A percentile compares a stretch with the other conserved stretches of the same genome.
phyloP scores from a whole-genome alignment of 2,113 vertebrate species.

The Cavia aperea region DNA sequence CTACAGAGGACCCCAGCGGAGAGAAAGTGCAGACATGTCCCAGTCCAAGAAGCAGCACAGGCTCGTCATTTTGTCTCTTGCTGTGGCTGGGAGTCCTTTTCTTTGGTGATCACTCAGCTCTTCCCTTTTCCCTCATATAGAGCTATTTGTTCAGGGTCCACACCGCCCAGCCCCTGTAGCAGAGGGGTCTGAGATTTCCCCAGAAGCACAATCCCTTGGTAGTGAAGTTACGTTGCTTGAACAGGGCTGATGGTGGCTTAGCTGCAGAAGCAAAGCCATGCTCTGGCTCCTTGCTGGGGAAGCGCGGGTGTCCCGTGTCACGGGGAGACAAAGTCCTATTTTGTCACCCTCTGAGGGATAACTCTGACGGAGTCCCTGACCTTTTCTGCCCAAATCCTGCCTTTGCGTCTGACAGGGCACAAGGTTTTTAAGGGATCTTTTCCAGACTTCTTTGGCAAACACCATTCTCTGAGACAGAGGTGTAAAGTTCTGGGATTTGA shows the following conservation, averaged over 20 bases:
- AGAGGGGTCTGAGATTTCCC: not conserved
- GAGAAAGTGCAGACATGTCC: not conserved
- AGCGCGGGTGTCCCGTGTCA: not conserved
- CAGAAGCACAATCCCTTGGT: slow-evolving; percentile 1
- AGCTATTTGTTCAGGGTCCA: not conserved
- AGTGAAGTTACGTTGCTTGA: slow-evolving; percentile 2
- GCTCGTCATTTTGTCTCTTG: not conserved
- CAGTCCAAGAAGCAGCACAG: not conserved
- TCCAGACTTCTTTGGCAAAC: not conserved
- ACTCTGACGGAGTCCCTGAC: not conserved
- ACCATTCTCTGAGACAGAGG: no score
- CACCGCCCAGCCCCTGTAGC: not conserved
- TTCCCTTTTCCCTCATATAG: not conserved
- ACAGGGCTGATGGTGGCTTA: not conserved
- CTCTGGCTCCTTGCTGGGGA: not conserved
- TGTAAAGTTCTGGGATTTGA: not conserved
- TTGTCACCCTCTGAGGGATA: not conserved
- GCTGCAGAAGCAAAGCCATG: not conserved
- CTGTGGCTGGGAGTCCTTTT: not conserved
- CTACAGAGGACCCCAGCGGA: not conserved
- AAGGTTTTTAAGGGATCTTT: not conserved
- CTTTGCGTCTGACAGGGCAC: not conserved
- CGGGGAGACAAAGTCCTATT: not conserved
- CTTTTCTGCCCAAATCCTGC: not conserved
- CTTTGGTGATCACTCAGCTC: not conserved